A percentile compares a stretch with the other conserved stretches of the same genome.
Evolutionary conservation across 2,888 invertebrate genomes (phyloP).

Genomic region (Malachius bipustulatus): DNA sequence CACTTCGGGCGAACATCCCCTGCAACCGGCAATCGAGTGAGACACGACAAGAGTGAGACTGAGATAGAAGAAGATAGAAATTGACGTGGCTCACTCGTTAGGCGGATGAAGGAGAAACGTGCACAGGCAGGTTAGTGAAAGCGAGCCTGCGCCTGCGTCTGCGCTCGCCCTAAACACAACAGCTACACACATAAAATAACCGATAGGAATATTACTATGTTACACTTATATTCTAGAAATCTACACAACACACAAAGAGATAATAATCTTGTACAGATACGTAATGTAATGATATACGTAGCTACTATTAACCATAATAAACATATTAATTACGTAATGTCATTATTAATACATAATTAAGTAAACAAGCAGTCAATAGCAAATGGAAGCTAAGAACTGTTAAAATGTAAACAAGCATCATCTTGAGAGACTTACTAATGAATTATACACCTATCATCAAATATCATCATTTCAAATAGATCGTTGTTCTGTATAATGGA

Average conservation of each 20-base stretch:
- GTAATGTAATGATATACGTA: conserved; percentile 25
- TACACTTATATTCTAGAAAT: conserved; percentile 37
- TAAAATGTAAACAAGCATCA: conserved; percentile 35
- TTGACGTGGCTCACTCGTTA: too few species aligned
- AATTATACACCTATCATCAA: conserved; percentile 25
- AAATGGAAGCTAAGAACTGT: conserved; percentile 37
- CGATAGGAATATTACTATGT: conserved; percentile 36
- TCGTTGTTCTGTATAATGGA: conserved; percentile 40
- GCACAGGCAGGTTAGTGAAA: conserved; percentile 24
- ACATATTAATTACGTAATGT: conserved; percentile 1
- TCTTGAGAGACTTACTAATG: conserved; percentile 33
- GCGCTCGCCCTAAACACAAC: conserved; percentile 36
- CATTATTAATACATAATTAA: background rate
- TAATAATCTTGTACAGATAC: conserved; percentile 35
- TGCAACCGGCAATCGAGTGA: too few species aligned
- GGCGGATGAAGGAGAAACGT: conserved; percentile 14
- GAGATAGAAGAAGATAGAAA: too few species aligned
- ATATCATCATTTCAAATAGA: conserved; percentile 35
- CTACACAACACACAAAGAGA: conserved; percentile 41
- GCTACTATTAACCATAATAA: conserved; percentile 23
- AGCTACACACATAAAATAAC: conserved; percentile 39
- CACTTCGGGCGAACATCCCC: too few species aligned
- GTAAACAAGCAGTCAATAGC: background rate
- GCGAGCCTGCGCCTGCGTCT: too few species aligned
- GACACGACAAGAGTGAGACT: too few species aligned